These are phyloP conservation scores for Oophaga sylvatica DNA, from an alignment of 2,797 vertebrate species.

Conservation along the genomic window DNA sequence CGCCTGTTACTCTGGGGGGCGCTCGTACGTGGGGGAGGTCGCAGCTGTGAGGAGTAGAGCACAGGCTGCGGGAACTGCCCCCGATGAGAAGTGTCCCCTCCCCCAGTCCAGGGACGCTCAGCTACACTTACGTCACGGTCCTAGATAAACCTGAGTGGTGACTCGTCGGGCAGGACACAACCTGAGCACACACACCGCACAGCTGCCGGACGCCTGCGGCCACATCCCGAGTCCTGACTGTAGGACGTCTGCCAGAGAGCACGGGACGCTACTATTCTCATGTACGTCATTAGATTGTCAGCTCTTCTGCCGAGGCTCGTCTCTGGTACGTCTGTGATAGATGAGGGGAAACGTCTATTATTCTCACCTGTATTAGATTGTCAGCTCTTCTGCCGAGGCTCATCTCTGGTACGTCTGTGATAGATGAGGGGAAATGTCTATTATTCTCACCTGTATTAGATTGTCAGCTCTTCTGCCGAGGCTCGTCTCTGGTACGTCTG, in stretches of 20 bases:
- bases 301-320: no score
- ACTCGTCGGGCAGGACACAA: background rate
- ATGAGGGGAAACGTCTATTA: no score
- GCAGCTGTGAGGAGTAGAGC: background rate
- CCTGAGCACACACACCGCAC: background rate
- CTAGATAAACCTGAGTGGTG: background rate
- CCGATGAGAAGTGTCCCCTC: background rate
- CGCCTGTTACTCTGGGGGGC: no score
- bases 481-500: no score
- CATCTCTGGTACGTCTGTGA: no score
- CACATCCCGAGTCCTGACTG: no score
- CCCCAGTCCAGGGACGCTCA: background rate
- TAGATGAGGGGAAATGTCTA: no score
- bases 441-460: background rate
- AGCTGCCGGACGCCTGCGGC: background rate
- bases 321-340: no score
- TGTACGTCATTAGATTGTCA: no score
- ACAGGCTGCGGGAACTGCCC: background rate
- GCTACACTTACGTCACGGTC: conserved; percentile 8
- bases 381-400: background rate
- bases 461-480: background rate
- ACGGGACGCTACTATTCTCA: no score
- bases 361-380: background rate
- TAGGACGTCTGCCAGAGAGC: no score
- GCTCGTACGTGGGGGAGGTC: no score